Percentiles rank a stretch among this genome's conserved stretches.
These are phyloP conservation scores for Garrulus glandarius DNA, from an alignment of 2,797 vertebrate genomes.

Conservation along the genomic window DNA sequence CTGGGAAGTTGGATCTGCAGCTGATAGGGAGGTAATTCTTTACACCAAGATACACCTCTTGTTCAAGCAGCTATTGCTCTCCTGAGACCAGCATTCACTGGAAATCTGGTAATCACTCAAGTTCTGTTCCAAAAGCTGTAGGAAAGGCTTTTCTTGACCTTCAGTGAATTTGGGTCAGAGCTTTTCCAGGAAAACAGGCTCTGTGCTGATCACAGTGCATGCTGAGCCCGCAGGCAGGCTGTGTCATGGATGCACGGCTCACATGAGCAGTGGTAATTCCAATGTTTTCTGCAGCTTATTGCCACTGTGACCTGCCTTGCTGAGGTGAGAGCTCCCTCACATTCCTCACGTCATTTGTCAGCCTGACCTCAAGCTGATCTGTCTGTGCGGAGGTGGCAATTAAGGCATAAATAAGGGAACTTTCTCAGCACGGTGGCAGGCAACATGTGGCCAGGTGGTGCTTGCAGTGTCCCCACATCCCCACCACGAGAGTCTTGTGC, in stretches of 20 bases:
- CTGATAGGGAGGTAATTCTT: not conserved
- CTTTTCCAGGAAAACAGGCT: not conserved
- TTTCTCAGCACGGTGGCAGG: not conserved
- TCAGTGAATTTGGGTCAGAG: not conserved
- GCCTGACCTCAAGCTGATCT: slow-evolving; percentile 20
- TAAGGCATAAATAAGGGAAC: slow-evolving; percentile 13
- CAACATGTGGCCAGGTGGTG: not conserved
- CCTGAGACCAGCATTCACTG: not conserved
- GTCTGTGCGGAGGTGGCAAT: not conserved
- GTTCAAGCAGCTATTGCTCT: not conserved
- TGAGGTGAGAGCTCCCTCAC: not conserved
- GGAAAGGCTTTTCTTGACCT: not conserved
- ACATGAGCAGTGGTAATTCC: not conserved
- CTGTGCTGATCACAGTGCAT: not conserved
- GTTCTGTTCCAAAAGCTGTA: not conserved
- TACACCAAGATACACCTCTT: not conserved
- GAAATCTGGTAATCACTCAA: not conserved
- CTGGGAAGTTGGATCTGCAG: not conserved
- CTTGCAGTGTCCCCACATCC: not conserved
- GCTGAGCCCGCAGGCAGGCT: not conserved
- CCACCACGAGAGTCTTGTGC: accelerated
- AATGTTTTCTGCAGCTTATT: not conserved
- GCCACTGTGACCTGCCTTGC: not conserved
- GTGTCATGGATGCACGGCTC: not conserved
- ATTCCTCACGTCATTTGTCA: slow-evolving; percentile 1